phyloP scores from a whole-genome alignment of 2,113 vertebrate genomes.

The Planiliza haematocheilus region DNA sequence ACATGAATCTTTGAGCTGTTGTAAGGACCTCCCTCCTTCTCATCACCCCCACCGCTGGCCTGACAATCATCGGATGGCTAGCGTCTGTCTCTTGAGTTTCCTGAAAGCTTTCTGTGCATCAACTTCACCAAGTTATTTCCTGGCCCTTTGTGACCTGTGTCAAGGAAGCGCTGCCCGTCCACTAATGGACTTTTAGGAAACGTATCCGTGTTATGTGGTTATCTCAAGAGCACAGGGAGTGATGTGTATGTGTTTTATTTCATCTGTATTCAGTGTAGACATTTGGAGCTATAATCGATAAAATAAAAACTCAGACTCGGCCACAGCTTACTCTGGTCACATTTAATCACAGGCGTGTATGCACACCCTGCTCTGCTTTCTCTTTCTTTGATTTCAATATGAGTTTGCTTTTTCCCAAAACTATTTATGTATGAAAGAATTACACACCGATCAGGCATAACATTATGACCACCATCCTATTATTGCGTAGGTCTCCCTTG shows the following conservation, averaged over 20 bases:
- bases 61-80: slow-evolving; percentile 14
- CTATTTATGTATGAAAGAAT: too few relatives aligned
- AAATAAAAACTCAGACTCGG: background rate
- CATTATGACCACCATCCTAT: too few relatives aligned
- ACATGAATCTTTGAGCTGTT: slow-evolving; percentile 14
- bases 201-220: background rate
- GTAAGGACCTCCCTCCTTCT: slow-evolving; percentile 6
- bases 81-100: slow-evolving; percentile 25
- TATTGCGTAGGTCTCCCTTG: too few relatives aligned
- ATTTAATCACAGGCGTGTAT: background rate
- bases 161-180: background rate
- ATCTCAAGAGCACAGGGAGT: background rate
- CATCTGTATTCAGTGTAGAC: background rate
- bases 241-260: background rate
- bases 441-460: too few relatives aligned
- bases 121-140: slow-evolving; percentile 19
- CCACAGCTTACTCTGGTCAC: background rate
- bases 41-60: slow-evolving; percentile 26
- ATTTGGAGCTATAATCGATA: slow-evolving; percentile 7
- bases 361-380: too few relatives aligned
- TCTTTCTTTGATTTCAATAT: background rate
- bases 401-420: too few relatives aligned
- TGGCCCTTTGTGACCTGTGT: slow-evolving; percentile 5
- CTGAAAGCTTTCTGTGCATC: slow-evolving; percentile 27
- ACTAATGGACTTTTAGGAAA: background rate